Evolutionary conservation across 2,888 invertebrate species (phyloP), one percentile per base, ranked within the genome.

Genomic region (Tuberolachnus salignus): DNA sequence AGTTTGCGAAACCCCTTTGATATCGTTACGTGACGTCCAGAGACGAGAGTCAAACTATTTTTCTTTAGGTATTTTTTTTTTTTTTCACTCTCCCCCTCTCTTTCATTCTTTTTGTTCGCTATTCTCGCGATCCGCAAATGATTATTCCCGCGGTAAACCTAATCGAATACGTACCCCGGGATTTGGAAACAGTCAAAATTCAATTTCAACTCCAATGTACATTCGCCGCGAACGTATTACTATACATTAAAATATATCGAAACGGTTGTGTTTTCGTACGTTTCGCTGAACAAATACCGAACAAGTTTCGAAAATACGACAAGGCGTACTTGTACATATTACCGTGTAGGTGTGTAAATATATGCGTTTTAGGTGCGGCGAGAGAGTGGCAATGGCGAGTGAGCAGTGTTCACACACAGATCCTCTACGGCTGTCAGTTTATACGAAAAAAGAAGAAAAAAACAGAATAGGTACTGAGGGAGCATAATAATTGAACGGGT

Each of bases 21-120:
- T 73, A 61, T 73, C 61, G 42, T 63, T 73, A 73, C 73, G 34
- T 42, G 73, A 63, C n/a, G 42, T 63, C 26, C 71, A 8, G 23
- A 14, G 16, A 51, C 23, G 14, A 23, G 13, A 8, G 55, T 13
- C 44, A 16, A 26, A 69, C 16, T 42, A 14, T 6, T 4, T 13
- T 19, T 21, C 2, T n/a, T 6, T 42, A 10, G 23, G 13, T 63
- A 19, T 46, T 59, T 46, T 13, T 59, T 59, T 19, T 10, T n/a
- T n/a, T n/a, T n/a, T n/a, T n/a, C n/a, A n/a, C n/a, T n/a, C n/a
- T n/a, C n/a, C n/a, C n/a, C n/a, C n/a, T n/a, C n/a, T 26, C 71
- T 4, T 6, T 63, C 19, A n/a, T 59, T 26, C n/a, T 59, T 59
- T 19, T 10, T 34, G 3, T 34, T 6, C 6, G 3, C 34, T 34